Evolutionary conservation across 2,888 invertebrate genomes (phyloP).

Genomic region (Antheraea yamamai): DNA sequence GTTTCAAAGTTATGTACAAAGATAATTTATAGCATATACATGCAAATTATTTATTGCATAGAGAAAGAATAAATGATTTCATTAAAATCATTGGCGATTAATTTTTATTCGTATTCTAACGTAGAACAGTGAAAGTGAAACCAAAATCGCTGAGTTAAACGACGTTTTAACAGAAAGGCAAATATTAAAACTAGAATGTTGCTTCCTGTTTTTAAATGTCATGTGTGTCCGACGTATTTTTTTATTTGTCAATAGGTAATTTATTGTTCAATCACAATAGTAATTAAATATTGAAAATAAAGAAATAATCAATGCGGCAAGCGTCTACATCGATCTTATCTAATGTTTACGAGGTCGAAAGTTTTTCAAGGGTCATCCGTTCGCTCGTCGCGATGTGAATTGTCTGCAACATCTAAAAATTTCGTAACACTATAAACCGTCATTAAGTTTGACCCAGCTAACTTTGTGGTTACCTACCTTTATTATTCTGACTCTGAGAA

Average conservation of each 20-base stretch:
- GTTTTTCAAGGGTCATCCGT: slow-evolving; percentile 44
- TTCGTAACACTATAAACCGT: slow-evolving; percentile 36
- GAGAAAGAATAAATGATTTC: background rate
- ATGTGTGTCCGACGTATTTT: background rate
- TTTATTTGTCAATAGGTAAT: background rate
- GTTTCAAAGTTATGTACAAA: background rate
- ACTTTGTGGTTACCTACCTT: background rate
- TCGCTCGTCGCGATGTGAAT: slow-evolving; percentile 32
- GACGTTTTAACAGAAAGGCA: slow-evolving; percentile 6
- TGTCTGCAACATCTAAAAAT: slow-evolving; percentile 32
- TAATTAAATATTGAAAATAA: background rate
- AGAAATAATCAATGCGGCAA: slow-evolving; percentile 8
- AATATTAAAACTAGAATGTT: slow-evolving; percentile 2
- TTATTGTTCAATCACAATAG: background rate
- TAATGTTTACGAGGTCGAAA: slow-evolving; percentile 31
- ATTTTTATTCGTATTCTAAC: background rate
- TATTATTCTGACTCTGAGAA: slow-evolving; percentile 13
- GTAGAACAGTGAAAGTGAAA: background rate
- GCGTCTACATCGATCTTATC: slow-evolving; percentile 15
- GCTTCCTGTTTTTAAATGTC: background rate
- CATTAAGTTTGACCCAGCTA: slow-evolving; percentile 11
- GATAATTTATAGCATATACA: background rate
- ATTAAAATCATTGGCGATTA: background rate
- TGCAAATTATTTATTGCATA: background rate
- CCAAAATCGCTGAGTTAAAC: background rate